Conservation (phyloP, 35 echinoderm and acorn worm species). For the Holothuria glaberrima region DNA sequence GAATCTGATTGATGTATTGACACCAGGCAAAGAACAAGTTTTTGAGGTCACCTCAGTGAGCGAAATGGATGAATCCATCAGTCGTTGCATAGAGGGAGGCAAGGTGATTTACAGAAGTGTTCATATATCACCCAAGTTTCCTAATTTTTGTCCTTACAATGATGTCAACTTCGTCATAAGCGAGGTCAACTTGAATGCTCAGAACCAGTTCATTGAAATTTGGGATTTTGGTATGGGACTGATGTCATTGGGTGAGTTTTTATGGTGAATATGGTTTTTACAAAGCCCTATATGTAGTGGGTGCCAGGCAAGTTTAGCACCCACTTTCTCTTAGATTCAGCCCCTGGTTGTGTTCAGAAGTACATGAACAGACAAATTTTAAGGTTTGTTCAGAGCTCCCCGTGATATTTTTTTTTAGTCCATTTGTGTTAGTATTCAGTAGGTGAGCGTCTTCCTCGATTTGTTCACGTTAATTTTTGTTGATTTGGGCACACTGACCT, state of each 20-base stretch:
- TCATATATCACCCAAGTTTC: conserved; percentile 73
- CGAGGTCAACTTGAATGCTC: conserved; percentile 70
- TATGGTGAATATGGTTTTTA: too few relatives aligned
- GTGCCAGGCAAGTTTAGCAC: too few relatives aligned
- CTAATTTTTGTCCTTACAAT: conserved; percentile 68
- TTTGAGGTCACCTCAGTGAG: conserved; percentile 23
- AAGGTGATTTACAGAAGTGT: conserved; percentile 25
- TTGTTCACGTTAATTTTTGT: too few relatives aligned
- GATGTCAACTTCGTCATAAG: conserved; percentile 78
- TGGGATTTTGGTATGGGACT: conserved; percentile 87
- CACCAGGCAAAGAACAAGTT: conserved; percentile 28
- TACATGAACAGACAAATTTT: too few relatives aligned
- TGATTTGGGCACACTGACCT: too few relatives aligned
- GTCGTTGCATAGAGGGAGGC: conserved; percentile 58
- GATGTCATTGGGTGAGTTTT: conserved; percentile 72
- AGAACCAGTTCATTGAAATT: conserved; percentile 85
- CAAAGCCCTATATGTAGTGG: too few relatives aligned
- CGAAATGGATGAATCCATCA: conserved; percentile 77
- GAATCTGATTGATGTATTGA: conserved; percentile 62
- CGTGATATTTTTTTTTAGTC: too few relatives aligned
- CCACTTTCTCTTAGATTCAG: too few relatives aligned
- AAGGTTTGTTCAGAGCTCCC: too few relatives aligned
- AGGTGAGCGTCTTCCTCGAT: too few relatives aligned
- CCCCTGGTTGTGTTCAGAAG: too few relatives aligned
- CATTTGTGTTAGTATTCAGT: too few relatives aligned